These are phyloP conservation scores for Poecilia picta DNA, from an alignment of 2,797 vertebrate genomes.

Conservation along the genomic window DNA sequence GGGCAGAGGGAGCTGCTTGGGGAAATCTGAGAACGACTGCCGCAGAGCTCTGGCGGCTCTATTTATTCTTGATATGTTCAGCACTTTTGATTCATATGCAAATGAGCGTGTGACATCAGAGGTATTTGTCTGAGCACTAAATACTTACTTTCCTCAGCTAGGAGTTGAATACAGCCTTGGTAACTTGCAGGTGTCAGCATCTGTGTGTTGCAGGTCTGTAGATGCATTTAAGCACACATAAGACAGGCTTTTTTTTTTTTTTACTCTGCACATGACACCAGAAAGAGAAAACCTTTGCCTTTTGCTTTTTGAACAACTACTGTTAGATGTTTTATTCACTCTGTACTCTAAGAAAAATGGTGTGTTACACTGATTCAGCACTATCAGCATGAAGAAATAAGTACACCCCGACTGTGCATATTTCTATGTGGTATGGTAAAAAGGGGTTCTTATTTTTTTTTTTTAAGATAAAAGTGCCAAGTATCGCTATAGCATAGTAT, in stretches of 20 bases:
- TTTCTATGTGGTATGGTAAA: constrained; percentile 1
- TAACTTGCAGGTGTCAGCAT: constrained; percentile 53
- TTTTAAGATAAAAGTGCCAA: constrained; percentile 5
- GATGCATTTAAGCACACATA: constrained; percentile 54
- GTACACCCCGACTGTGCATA: constrained; percentile 7
- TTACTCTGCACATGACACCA: constrained; percentile 28
- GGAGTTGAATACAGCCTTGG: constrained; percentile 42
- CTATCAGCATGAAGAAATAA: constrained; percentile 16
- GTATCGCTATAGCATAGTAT: constrained; percentile 10
- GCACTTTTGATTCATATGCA: constrained; percentile 73
- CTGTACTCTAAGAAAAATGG: not conserved
- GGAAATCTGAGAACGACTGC: constrained; percentile 44
- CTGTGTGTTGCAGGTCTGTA: constrained; percentile 11
- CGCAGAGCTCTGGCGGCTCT: constrained; percentile 60
- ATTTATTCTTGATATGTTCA: constrained; percentile 71
- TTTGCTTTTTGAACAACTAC: constrained; percentile 25
- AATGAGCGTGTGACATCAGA: constrained; percentile 67
- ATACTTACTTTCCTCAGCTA: constrained; percentile 53
- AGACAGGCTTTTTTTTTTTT: constrained; percentile 28
- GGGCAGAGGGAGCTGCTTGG: constrained; percentile 43
- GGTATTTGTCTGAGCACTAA: constrained; percentile 54
- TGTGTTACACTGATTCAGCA: constrained; percentile 24
- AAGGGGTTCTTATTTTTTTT: not conserved
- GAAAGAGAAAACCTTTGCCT: constrained; percentile 26
- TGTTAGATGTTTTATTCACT: constrained; percentile 1